Evolutionary conservation across 2,888 invertebrate species (phyloP).

Genomic region (Biston betularia): DNA sequence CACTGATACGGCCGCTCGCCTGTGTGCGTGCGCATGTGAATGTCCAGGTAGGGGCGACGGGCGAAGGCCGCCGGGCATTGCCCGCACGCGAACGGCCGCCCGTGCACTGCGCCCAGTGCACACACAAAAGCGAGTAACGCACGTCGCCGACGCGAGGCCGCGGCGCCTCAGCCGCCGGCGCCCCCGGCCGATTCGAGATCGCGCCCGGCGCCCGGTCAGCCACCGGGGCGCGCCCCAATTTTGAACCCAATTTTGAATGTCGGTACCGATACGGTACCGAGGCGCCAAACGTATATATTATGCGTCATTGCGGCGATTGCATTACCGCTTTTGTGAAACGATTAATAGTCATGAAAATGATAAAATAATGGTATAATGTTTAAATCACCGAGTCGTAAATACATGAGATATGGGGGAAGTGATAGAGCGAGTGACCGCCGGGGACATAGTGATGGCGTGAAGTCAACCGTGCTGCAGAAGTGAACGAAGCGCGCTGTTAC

Average conservation of each 20-base stretch:
- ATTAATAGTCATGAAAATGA: conserved; percentile 82
- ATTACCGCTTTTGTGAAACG: conserved; percentile 85
- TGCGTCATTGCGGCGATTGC: conserved; percentile 84
- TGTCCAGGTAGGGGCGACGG: conserved; percentile 83
- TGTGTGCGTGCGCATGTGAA: conserved; percentile 85
- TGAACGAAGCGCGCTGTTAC: conserved; percentile 73
- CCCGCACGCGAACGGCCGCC: conserved; percentile 80
- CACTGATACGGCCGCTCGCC: conserved; percentile 89
- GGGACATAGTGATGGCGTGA: conserved; percentile 66
- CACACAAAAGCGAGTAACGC: conserved; percentile 87
- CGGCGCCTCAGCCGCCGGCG: conserved; percentile 51
- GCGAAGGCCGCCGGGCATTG: conserved; percentile 81
- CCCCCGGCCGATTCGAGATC: conserved; percentile 61
- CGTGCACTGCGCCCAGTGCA: conserved; percentile 85
- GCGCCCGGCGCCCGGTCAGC: conserved; percentile 43
- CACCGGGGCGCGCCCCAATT: conserved; percentile 39
- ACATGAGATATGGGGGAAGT: conserved; percentile 65
- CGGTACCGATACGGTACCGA: conserved; percentile 52
- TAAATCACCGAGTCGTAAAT: conserved; percentile 64
- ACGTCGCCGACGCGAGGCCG: conserved; percentile 77
- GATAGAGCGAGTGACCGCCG: conserved; percentile 64
- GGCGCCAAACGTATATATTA: conserved; percentile 39
- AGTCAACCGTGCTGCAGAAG: conserved; percentile 75
- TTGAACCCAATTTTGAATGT: conserved; percentile 50
- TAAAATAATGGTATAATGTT: conserved; percentile 67